Percentiles rank a stretch among this genome's conserved stretches.
These are phyloP conservation scores for Dendropsophus ebraccatus DNA, from an alignment of 2,113 vertebrate genomes.

Conservation along the genomic window DNA sequence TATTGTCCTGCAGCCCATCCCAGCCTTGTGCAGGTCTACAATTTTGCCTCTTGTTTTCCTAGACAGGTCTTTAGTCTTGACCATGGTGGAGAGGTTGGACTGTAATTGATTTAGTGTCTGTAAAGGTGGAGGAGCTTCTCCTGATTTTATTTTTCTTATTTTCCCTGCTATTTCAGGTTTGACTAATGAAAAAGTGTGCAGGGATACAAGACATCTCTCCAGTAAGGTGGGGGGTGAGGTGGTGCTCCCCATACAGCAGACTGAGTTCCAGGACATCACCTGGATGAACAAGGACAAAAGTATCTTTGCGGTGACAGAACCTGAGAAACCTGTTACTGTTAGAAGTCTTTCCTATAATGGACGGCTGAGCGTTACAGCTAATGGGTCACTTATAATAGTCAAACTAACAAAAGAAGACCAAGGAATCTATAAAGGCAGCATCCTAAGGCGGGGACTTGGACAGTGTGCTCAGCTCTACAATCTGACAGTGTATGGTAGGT, in stretches of 20 bases:
- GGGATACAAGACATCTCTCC: not conserved
- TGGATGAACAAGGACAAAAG: not conserved
- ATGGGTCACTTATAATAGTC: conserved; percentile 7
- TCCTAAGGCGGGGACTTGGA: not conserved
- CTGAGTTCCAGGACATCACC: not conserved
- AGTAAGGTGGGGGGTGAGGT: not conserved
- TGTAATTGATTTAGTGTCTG: too few species aligned
- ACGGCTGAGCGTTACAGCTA: not conserved
- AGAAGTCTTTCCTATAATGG: not conserved
- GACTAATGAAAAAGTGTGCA: not conserved
- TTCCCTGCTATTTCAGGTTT: not conserved
- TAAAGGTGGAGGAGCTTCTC: too few species aligned
- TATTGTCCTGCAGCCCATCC: too few species aligned
- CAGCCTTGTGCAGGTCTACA: too few species aligned
- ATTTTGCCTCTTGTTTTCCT: too few species aligned
- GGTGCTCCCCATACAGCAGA: not conserved
- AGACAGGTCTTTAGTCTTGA: too few species aligned
- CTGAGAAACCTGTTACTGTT: not conserved
- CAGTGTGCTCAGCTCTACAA: conserved; percentile 18
- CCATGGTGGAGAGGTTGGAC: too few species aligned
- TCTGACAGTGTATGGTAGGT: not conserved
- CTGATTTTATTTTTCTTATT: too few species aligned
- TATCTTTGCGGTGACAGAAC: not conserved
- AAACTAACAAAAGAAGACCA: conserved; percentile 16
- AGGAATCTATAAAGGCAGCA: not conserved